These are phyloP conservation scores for Acronicta aceris DNA, from an alignment of 2,888 invertebrate genomes.

Conservation along the genomic window DNA sequence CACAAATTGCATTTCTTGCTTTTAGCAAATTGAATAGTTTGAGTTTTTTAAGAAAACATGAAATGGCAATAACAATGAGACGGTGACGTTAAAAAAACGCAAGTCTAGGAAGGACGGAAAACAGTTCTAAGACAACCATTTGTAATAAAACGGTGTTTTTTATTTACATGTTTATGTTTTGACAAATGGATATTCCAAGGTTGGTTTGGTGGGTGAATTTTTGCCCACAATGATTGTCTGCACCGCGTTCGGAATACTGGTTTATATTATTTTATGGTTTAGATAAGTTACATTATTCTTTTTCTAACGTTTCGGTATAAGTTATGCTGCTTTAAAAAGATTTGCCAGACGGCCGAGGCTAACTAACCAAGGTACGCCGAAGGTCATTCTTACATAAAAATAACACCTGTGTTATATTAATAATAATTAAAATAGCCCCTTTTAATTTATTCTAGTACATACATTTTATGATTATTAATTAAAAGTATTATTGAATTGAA, in stretches of 20 bases:
- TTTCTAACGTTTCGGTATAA: not conserved
- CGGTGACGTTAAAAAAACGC: slow-evolving; percentile 65
- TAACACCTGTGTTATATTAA: no score
- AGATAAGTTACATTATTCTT: not conserved
- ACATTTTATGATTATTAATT: no score
- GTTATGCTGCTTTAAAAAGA: no score
- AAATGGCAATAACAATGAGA: slow-evolving; percentile 51
- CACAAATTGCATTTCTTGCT: slow-evolving; percentile 77
- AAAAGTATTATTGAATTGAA: slow-evolving; percentile 4
- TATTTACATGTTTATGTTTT: slow-evolving; percentile 38
- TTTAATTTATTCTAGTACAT: no score
- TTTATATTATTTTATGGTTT: slow-evolving; percentile 12
- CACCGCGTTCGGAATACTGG: no score
- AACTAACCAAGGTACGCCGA: no score
- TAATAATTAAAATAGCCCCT: no score
- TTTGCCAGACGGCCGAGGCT: no score
- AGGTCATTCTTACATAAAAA: no score
- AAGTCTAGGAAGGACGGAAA: slow-evolving; percentile 65
- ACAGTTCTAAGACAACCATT: slow-evolving; percentile 46
- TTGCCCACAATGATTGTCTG: slow-evolving; percentile 13
- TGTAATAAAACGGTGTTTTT: slow-evolving; percentile 46
- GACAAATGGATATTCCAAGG: slow-evolving; percentile 33
- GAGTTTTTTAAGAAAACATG: slow-evolving; percentile 56
- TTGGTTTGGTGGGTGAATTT: slow-evolving; percentile 16
- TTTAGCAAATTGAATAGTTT: slow-evolving; percentile 64